Conservation (phyloP, 2,888 invertebrate species). For the Synanthedon vespiformis region DNA sequence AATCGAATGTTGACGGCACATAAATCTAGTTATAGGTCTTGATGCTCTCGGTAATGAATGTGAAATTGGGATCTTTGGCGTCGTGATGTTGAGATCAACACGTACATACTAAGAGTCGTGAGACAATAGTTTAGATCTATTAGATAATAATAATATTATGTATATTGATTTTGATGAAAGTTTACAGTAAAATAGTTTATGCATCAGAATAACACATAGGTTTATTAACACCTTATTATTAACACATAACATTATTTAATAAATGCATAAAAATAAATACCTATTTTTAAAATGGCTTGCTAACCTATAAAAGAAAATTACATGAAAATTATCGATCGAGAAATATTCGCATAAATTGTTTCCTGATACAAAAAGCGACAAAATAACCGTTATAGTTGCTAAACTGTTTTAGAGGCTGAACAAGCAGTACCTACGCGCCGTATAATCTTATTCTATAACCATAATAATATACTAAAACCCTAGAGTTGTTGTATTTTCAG, state of each 20-base stretch:
- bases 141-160: no score
- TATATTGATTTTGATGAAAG: no score
- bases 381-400: not conserved
- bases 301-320: no score
- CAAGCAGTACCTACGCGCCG: slow-evolving; percentile 8
- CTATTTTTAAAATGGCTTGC: no score
- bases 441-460: slow-evolving; percentile 46
- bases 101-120: slow-evolving; percentile 1
- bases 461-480: slow-evolving; percentile 41
- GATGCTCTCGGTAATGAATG: not conserved
- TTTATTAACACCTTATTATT: no score
- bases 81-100: not conserved
- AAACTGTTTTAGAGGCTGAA: slow-evolving; percentile 2
- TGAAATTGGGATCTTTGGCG: not conserved
- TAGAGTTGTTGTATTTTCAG: slow-evolving; percentile 28
- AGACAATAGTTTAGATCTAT: not conserved
- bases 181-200: no score
- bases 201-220: no score
- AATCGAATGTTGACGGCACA: slow-evolving; percentile 8
- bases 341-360: not conserved
- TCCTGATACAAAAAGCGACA: not conserved
- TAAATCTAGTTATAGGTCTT: slow-evolving; percentile 9
- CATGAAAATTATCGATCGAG: no score
- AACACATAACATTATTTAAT: no score
- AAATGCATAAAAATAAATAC: no score